phyloP scores from a whole-genome alignment of 2,888 invertebrate genomes.

The Drosophila neotestacea region DNA sequence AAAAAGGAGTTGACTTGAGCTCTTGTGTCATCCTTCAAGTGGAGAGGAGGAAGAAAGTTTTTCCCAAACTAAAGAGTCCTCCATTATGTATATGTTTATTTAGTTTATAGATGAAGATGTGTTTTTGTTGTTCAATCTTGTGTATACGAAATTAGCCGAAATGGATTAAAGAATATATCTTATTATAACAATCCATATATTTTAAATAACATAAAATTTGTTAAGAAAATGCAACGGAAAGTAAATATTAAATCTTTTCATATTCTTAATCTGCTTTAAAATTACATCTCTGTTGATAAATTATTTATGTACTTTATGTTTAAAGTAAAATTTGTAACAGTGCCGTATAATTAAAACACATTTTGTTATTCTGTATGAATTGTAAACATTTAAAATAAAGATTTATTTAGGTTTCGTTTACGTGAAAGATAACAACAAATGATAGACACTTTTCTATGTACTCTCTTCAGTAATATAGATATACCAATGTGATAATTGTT shows the following conservation, averaged over 20 bases:
- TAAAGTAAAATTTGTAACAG: too few species aligned
- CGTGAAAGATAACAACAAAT: background rate
- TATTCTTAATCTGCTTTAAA: too few species aligned
- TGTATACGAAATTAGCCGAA: background rate
- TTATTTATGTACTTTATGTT: too few species aligned
- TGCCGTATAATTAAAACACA: too few species aligned
- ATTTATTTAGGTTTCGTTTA: background rate
- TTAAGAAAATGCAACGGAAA: too few species aligned
- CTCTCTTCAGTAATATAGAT: background rate
- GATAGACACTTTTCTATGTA: background rate
- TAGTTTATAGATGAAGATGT: background rate
- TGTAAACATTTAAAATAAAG: background rate
- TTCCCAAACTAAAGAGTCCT: background rate
- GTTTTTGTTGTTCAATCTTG: background rate
- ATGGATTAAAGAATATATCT: too few species aligned
- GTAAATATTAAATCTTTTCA: too few species aligned
- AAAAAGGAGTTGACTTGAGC: constrained; percentile 8
- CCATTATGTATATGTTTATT: background rate
- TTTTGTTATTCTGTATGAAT: too few species aligned
- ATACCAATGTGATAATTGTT: constrained; percentile 62
- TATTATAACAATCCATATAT: too few species aligned
- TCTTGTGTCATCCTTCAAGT: constrained; percentile 8
- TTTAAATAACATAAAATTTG: too few species aligned
- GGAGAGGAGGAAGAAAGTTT: background rate
- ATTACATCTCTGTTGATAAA: too few species aligned